Base-by-base conservation (phyloP, 2,113 vertebrate species). In the Eublepharis macularius region DNA sequence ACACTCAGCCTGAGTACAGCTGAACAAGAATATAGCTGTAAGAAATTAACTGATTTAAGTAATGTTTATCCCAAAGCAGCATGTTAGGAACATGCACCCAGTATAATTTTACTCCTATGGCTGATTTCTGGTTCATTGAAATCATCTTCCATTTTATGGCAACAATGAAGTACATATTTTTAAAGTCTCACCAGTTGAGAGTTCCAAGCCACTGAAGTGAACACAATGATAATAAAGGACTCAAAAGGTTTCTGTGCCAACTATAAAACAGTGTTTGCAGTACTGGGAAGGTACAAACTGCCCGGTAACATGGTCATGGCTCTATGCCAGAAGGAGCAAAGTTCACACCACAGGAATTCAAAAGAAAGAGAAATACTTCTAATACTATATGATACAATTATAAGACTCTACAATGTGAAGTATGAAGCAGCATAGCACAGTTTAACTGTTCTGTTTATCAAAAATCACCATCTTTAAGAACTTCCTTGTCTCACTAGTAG, bases 11-110 rank as follows among this genome's bases (percentile, higher is more conserved):
- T 87, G 65, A 84, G 49, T 89, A 94, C 95, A 96, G 95, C 87
- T 83, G 57, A 86, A 90, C 94, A 94, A 95, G 94, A 97, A 94
- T 95, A 96, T 93, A 94, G 94, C 95, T 96, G 94, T 93, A 82
- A 97, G 96, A 88, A 8, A 94, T 90, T 91, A 94, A 95, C 95
- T 96, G 95, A 97, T 97, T 97, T 97, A 96, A 96, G 96, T 96
- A 95, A 96, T 97, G 96, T 97, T 97, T 96, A 97, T 97, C 96
- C 96, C 87, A 94, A 94, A 97, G 97, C 96, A 96, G 94, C 94
- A 94, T 92, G 93, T 95, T 93, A 95, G 94, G 94, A 97, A 97
- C 95, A 95, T 94, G 95, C 96, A 96, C 91, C 96, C 91, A 91
- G 86, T 94, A 94, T 95, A 96, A 96, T 96, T 97, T 95, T 95